Base-by-base conservation (phyloP, 2,888 invertebrate species). In the Acronicta psi region DNA sequence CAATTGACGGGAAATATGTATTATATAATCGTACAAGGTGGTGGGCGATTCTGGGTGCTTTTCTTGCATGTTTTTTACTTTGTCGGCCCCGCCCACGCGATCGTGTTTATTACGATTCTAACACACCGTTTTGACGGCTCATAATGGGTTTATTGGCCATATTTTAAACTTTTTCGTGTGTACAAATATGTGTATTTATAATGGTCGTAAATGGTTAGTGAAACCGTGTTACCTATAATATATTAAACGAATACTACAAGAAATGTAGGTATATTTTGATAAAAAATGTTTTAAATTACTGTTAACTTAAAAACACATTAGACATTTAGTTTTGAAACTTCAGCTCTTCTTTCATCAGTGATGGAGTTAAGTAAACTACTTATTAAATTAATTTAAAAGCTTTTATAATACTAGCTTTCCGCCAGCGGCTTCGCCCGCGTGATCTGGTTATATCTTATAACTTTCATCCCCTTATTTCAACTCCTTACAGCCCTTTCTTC, bases 71-170 rank as follows among this genome's bases (percentile, higher is more conserved):
- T 14, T 61, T 67, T 11, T 49, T 52, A 52, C 52, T 68, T 54
- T 37, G 57, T 72, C 51, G 54, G 31, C 42, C 29, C 52, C 20
- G 29, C 74, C 73, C 71, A 73, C 74, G 55, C 14, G 4, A 17
- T 13, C 34, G 47, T 61, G 45, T 73, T 71, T 61, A 60, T 62
- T 42, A 17, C 38, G 25, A 41, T 45, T 64, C 37, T 61, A 69
- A 70, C 68, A 70, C 57, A 45, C 36, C 41, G 46, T 61, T 61
- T 65, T 73, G 66, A 61, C 60, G 43, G 29, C 17, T 34, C 49
- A 58, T 70, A 64, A 72, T 74, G 41, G 59, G 51, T 74, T 73
- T 73, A 73, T 71, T 74, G 65, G 43, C 11, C 43, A 52, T 73
- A 73, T 59, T 59, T 73, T 65, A 68, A 46, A 58, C 38, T 51